Conservation (phyloP, 2,113 vertebrate species). For the Rhineura floridana region DNA sequence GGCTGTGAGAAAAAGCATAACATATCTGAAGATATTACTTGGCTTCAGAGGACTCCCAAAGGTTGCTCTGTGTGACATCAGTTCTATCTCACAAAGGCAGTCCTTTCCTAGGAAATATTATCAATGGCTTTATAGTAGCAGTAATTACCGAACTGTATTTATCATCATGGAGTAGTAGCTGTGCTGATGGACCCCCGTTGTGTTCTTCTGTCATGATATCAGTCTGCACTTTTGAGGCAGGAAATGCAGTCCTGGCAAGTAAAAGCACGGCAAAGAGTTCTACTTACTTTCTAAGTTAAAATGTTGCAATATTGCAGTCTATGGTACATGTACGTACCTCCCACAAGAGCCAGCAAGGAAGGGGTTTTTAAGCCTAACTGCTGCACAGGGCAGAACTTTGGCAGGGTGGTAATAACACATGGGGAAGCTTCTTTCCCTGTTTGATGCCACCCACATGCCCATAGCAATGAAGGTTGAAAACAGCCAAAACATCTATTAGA, state of each 20-base stretch:
- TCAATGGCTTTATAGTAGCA: slow-evolving; percentile 14
- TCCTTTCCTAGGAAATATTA: slow-evolving; percentile 1
- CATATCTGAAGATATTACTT: background rate
- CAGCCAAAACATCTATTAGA: too few species aligned
- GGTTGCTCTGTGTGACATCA: background rate
- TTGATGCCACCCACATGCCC: too few species aligned
- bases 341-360: too few species aligned
- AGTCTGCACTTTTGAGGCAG: slow-evolving; percentile 11
- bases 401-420: too few species aligned
- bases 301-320: too few species aligned
- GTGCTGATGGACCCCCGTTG: background rate
- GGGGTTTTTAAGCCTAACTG: too few species aligned
- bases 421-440: too few species aligned
- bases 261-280: background rate
- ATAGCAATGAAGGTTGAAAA: too few species aligned
- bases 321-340: too few species aligned
- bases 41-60: background rate
- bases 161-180: background rate
- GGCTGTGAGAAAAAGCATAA: background rate
- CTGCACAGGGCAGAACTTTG: too few species aligned
- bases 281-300: background rate
- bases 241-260: slow-evolving; percentile 19
- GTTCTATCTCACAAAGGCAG: slow-evolving; percentile 15
- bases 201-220: slow-evolving; percentile 1
- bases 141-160: background rate